Evolutionary conservation across 1,140 invertebrate genomes (phyloP).

Genomic region (Eriocheir sinensis): DNA sequence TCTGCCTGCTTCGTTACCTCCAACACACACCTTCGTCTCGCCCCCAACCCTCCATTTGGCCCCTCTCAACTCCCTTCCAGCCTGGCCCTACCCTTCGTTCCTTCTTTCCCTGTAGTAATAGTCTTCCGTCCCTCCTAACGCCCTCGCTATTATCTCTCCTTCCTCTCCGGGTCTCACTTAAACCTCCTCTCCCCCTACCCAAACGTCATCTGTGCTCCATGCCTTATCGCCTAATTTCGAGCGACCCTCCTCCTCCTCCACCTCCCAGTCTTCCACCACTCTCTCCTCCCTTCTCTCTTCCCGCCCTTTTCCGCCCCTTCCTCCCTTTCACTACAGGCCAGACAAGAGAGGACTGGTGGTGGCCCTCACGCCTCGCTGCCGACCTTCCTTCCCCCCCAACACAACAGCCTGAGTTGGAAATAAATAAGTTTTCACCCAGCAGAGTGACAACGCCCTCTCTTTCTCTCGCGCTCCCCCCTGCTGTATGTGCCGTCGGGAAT

Average conservation of each 20-base stretch:
- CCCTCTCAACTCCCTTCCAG: background rate
- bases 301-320: background rate
- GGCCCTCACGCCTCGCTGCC: background rate
- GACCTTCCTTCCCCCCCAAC: background rate
- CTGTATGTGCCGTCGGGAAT: background rate
- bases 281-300: background rate
- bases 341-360: constrained; percentile 19
- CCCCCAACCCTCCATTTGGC: background rate
- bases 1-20: background rate
- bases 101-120: background rate
- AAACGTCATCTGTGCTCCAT: background rate
- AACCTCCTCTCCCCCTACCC: too few relatives aligned
- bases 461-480: background rate
- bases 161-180: background rate
- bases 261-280: too few relatives aligned
- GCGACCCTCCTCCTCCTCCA: background rate
- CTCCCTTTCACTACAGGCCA: background rate
- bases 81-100: background rate
- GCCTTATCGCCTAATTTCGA: constrained; percentile 3
- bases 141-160: constrained; percentile 5
- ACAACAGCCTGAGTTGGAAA: background rate
- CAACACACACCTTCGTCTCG: background rate
- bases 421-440: background rate
- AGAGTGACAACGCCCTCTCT: constrained; percentile 19
- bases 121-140: background rate